Conservation (phyloP, 2,113 vertebrate species). For the Tachysurus fulvidraco region DNA sequence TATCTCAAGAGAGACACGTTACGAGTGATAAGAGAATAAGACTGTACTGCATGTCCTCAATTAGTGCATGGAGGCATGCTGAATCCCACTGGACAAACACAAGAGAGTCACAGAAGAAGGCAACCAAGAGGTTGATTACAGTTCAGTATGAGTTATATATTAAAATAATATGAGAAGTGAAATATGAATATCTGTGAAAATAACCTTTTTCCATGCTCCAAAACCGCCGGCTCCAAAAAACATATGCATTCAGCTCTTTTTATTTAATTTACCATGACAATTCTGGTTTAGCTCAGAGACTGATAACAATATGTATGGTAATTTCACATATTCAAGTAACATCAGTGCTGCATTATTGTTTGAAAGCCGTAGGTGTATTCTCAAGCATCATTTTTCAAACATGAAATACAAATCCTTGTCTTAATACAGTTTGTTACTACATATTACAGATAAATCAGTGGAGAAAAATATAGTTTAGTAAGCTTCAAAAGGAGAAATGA, state of each 20-base stretch:
- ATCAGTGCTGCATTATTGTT: background rate
- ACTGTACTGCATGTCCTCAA: background rate
- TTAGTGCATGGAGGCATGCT: constrained; percentile 16
- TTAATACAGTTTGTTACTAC: background rate
- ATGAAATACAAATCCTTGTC: background rate
- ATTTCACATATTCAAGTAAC: background rate
- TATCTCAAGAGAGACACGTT: constrained; percentile 41
- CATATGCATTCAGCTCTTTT: background rate
- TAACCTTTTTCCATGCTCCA: background rate
- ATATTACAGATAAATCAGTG: background rate
- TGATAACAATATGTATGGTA: background rate
- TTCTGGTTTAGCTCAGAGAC: background rate
- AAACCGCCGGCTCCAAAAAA: background rate
- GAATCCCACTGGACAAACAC: constrained; percentile 18
- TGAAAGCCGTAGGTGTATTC: background rate
- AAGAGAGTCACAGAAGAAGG: background rate
- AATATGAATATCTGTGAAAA: background rate
- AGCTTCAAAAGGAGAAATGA: background rate
- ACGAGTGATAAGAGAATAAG: constrained; percentile 36
- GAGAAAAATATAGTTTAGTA: background rate
- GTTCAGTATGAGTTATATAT: background rate
- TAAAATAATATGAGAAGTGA: background rate
- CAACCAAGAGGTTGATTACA: background rate
- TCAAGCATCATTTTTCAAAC: background rate
- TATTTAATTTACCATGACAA: background rate